phyloP scores from a whole-genome alignment of 2,888 invertebrate species.

The Dryadula phaetusa region DNA sequence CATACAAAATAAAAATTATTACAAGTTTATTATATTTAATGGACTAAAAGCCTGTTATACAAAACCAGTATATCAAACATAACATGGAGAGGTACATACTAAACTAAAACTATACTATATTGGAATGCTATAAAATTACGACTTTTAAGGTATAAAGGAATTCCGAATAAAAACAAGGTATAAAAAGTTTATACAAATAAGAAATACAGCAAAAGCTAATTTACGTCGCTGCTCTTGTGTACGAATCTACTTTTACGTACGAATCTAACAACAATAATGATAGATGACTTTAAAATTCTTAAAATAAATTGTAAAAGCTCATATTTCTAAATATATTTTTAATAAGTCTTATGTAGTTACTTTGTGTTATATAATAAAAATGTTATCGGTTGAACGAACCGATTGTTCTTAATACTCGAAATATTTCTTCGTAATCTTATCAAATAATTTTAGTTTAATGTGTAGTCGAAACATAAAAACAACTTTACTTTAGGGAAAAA shows the following conservation, averaged over 20 bases:
- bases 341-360: background rate
- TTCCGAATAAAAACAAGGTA: background rate
- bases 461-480: background rate
- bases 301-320: background rate
- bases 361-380: background rate
- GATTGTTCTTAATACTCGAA: background rate
- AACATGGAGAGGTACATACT: background rate
- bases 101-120: background rate
- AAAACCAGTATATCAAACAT: constrained; percentile 13
- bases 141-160: background rate
- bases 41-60: constrained; percentile 16
- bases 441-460: background rate
- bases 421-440: background rate
- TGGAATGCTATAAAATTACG: constrained; percentile 6
- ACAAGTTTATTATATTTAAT: constrained; percentile 14
- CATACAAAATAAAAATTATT: background rate
- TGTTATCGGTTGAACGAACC: background rate
- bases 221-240: too few species aligned
- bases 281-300: background rate
- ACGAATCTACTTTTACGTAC: background rate
- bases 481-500: too few species aligned
- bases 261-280: too few species aligned
- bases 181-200: background rate
- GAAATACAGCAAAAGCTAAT: background rate
- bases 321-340: background rate